Evolutionary conservation across 2,113 vertebrate species (phyloP).

Genomic region (Melospiza melodia): DNA sequence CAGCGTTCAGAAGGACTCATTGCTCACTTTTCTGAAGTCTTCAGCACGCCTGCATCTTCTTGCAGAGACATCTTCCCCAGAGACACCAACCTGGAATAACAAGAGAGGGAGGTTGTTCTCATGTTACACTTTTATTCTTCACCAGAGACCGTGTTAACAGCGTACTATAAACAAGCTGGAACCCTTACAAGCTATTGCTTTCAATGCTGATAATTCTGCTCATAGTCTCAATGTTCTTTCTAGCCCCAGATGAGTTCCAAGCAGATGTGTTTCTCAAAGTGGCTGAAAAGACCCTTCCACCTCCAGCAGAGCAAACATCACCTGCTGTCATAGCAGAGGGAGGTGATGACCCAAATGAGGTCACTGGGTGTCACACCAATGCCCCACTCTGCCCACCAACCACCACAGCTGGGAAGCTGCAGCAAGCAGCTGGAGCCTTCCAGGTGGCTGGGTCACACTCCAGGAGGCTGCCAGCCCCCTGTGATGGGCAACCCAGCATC

Average conservation of each 20-base stretch:
- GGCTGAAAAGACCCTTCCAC: neutral
- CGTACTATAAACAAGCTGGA: neutral
- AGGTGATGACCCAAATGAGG: neutral
- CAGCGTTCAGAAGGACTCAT: slow-evolving; percentile 44
- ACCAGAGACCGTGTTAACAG: neutral
- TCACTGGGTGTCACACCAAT: neutral
- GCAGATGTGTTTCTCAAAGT: rapidly evolving
- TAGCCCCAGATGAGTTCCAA: neutral
- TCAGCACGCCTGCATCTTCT: neutral
- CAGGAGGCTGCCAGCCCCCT: neutral
- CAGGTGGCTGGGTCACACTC: neutral
- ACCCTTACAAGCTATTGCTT: neutral
- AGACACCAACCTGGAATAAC: slow-evolving; percentile 51
- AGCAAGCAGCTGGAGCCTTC: neutral
- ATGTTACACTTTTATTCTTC: neutral
- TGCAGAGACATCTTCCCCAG: neutral
- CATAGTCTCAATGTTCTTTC: neutral
- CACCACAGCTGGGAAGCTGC: neutral
- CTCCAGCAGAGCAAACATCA: rapidly evolving
- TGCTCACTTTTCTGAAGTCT: neutral
- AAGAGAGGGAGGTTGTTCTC: neutral
- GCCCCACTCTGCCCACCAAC: neutral
- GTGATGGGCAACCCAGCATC: rapidly evolving
- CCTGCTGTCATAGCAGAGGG: rapidly evolving
- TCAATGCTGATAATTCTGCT: neutral